Percentiles rank a stretch among this genome's conserved stretches.
Conservation (phyloP, 1,140 invertebrate species). For the Galleria mellonella region DNA sequence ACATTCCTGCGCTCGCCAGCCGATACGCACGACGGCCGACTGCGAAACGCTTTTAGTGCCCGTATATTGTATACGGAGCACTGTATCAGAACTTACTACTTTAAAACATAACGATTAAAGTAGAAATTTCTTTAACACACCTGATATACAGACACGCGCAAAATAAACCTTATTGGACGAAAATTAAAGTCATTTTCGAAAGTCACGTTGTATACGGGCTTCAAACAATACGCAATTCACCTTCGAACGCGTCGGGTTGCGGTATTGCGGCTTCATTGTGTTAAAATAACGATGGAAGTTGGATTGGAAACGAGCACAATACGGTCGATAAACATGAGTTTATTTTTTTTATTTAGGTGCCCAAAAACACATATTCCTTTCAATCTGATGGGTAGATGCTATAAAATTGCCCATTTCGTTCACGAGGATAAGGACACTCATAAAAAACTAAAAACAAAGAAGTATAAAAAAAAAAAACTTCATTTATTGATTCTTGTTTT, state of each 20-base stretch:
- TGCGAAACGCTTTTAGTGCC: conserved; percentile 71
- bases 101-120: conserved; percentile 17
- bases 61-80: conserved; percentile 28
- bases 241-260: conserved; percentile 69
- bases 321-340: conserved; percentile 32
- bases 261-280: conserved; percentile 71
- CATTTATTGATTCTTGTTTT: too few species aligned
- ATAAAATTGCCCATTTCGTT: too few species aligned
- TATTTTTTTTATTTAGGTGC: conserved; percentile 20
- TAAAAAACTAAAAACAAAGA: too few species aligned
- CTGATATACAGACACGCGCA: conserved; percentile 18
- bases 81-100: conserved; percentile 18
- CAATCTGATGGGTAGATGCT: not conserved
- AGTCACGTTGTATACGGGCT: conserved; percentile 56
- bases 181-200: conserved; percentile 59
- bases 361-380: conserved; percentile 8
- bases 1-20: conserved; percentile 57
- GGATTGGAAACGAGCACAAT: conserved; percentile 53
- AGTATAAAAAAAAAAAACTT: too few species aligned
- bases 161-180: conserved; percentile 57
- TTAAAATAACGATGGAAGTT: conserved; percentile 63
- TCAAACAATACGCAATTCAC: conserved; percentile 73
- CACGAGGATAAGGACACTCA: too few species aligned
- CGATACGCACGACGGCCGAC: conserved; percentile 66
- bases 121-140: conserved; percentile 16